Percentiles rank a stretch among this genome's conserved stretches.
Conservation (phyloP, 2,797 vertebrate species). For the Benthosema pterotum region DNA sequence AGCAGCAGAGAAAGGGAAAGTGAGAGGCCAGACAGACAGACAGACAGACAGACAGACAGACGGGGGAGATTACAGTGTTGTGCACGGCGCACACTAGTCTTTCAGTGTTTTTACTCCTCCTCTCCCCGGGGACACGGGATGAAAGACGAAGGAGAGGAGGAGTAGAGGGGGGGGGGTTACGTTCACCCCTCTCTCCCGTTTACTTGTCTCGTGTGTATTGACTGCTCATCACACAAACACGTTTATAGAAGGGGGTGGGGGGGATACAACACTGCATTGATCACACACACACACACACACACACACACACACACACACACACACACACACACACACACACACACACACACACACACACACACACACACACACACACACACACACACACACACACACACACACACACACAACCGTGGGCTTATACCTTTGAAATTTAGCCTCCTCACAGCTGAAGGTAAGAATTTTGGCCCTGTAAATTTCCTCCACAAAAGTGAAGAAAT, state of each 20-base stretch:
- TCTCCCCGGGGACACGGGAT: slow-evolving; percentile 58
- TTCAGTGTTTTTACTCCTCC: slow-evolving; percentile 25
- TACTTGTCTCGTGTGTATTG: slow-evolving; percentile 49
- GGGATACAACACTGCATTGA: too few species aligned
- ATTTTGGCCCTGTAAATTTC: too few species aligned
- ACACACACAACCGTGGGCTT: too few species aligned
- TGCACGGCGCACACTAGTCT: not conserved
- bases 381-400: too few species aligned
- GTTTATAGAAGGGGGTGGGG: not conserved
- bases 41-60: not conserved
- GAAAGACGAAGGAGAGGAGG: slow-evolving; percentile 39
- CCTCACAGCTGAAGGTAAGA: too few species aligned
- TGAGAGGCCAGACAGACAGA: not conserved
- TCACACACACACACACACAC: too few species aligned
- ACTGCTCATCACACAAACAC: slow-evolving; percentile 50
- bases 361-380: not conserved
- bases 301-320: not conserved
- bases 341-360: not conserved
- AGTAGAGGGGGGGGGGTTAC: slow-evolving; percentile 35
- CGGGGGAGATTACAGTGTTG: not conserved
- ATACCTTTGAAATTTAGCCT: too few species aligned
- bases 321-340: not conserved
- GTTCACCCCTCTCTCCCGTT: slow-evolving; percentile 38
- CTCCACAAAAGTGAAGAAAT: too few species aligned
- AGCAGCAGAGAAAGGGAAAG: not conserved